These are phyloP conservation scores for Palythoa caribaeorum DNA, from an alignment of 92 coral and sea anemone genomes.

Conservation along the genomic window DNA sequence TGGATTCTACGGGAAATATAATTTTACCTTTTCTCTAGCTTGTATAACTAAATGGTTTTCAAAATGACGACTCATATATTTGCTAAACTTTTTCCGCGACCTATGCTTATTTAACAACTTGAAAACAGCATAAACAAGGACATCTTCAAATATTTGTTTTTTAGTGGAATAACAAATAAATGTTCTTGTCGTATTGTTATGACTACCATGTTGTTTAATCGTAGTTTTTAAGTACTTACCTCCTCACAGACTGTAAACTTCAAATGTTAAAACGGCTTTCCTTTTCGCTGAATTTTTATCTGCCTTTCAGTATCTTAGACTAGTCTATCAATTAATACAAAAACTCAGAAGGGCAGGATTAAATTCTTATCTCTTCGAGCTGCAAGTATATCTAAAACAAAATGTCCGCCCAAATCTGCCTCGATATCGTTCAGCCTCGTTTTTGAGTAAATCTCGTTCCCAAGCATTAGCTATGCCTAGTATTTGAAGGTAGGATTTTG, in stretches of 20 bases:
- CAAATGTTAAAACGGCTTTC: background rate
- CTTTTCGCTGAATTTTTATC: background rate
- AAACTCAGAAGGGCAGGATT: background rate
- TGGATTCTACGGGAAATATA: constrained; percentile 26
- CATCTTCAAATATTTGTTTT: constrained; percentile 17
- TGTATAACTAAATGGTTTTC: background rate
- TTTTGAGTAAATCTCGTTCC: constrained; percentile 44
- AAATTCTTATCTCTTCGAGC: constrained; percentile 39
- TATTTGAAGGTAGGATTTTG: constrained; percentile 14
- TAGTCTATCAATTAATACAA: background rate
- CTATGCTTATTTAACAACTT: background rate
- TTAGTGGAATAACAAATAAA: background rate
- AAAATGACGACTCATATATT: constrained; percentile 36
- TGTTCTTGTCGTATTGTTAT: background rate
- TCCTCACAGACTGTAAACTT: background rate
- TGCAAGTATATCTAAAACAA: constrained; percentile 37
- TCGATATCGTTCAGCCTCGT: constrained; percentile 52
- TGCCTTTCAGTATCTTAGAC: constrained; percentile 2
- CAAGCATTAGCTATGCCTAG: constrained; percentile 37
- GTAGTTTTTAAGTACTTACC: background rate
- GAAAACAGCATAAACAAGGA: background rate
- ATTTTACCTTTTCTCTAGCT: constrained; percentile 33
- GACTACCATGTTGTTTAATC: background rate
- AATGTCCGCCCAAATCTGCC: constrained; percentile 35
- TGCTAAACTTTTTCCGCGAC: constrained; percentile 1